Base-by-base conservation (phyloP, 2,888 invertebrate species). In the Punctoribates punctum region DNA sequence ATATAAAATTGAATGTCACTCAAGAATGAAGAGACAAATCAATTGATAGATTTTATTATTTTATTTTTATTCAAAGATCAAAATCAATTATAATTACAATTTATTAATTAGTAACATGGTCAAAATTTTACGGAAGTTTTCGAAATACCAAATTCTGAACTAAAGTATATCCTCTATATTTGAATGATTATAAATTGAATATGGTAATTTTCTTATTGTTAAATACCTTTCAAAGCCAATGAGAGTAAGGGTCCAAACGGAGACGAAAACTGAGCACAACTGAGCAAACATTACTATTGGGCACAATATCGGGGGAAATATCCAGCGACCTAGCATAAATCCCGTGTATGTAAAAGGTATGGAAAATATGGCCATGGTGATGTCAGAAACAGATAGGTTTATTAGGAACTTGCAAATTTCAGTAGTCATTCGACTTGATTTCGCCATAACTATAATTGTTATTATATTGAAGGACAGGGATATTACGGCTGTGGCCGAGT, bases 311-410 rank as follows among this genome's bases (percentile, higher is more conserved):
- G 82, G 82, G 15, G 84, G 83, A 81, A 86, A 86, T 42, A 85
- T 81, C 86, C 86, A 86, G 46, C 82, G 81, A 11, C 81, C 80
- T 13, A 75, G 54, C 77, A 77, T 77, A 29, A 74, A 77, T 23
- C 54, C 51, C 6, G 77, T 77, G 34, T 77, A 93, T 1, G 93
- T 91, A 82, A 94, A 94, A 3, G 94, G 95, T 79, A 95, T 90
- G 84, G 95, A 94, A 82, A 95, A 90, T 34, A 93, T 82, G 0
- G 93, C 91, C 90, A 95, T 93, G 75, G 94, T 85, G 78, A 95
- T 90, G 83, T 96, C 95, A 62, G 94, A 92, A 51, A 93, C 87
- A 0, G 94, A 93, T 79, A 95, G 85, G 81, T 86, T 86, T 82
- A 92, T 90, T 82, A 95, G 92, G 83, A 94, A 94, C 42, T 60